Evolutionary conservation across 2,888 invertebrate species (phyloP), one percentile per base, ranked within the genome.

Genomic region (Drosophila sordidapex): DNA sequence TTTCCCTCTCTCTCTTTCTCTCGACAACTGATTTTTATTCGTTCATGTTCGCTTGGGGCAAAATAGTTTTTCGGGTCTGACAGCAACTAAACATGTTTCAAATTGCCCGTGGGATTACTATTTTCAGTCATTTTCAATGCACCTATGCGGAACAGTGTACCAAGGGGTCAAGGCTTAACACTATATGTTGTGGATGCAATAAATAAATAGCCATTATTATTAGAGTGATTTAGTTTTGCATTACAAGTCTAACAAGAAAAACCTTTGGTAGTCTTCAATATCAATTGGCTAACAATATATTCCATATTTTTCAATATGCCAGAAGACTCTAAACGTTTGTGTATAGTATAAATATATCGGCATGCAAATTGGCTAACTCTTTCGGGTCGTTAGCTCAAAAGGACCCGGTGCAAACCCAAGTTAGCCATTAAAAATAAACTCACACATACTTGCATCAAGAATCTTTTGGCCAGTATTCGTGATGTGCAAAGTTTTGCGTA

Each of bases 401-500:
- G 27, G n/a, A 10, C 1, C 29, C 27, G 10, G 15, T 18, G 35
- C 8, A 35, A 35, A 11, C 51, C 29, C n/a, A 25, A 13, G 31
- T 31, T 48, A 31, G 18, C 31, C 2, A 31, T 48, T 21, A 21
- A 31, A 21, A 33, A 25, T 21, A 27, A 25, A 38, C 6, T 10
- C 29, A 21, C 36, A 38, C 40, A 57, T 43, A 33, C 21, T 57
- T n/a, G 48, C 48, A 7, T 18, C 10, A 36, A 35, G 31, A 31
- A 18, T 61, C 35, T 61, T 29, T 54, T 62, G 62, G 49, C 43
- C 43, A 66, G 78, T 57, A n/a, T 53, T 35, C 4, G 58, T 43
- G 51, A 43, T 48, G 49, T 60, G 64, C 25, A 60, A 68, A 74
- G 52, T 58, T 65, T 52, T 52, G 29, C 64, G 56, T 83, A 81